Conservation (phyloP, 2,797 vertebrate genomes). For the Emys orbicularis region DNA sequence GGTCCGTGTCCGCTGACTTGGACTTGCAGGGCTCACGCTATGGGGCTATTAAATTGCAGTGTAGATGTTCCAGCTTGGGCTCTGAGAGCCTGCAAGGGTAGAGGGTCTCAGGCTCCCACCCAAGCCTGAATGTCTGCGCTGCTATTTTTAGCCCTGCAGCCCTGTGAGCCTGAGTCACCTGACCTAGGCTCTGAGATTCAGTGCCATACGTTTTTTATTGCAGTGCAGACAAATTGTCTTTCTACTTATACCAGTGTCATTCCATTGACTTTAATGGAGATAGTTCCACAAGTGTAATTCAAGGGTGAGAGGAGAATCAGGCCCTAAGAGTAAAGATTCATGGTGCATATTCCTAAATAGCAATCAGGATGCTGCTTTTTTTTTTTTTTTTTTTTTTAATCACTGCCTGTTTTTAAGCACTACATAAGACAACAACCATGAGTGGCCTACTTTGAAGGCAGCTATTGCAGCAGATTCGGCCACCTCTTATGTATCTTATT, state of each 20-base stretch:
- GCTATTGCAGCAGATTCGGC: neutral
- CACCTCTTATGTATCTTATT: neutral
- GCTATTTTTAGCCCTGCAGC: no score
- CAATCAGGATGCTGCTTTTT: neutral
- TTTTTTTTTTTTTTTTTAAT: neutral
- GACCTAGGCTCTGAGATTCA: no score
- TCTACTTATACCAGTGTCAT: neutral
- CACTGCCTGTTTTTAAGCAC: neutral
- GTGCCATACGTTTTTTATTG: no score
- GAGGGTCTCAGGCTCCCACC: no score
- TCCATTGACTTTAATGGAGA: neutral
- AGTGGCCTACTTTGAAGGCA: neutral
- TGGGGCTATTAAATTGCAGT: no score
- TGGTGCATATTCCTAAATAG: neutral
- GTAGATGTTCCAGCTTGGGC: no score
- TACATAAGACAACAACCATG: neutral
- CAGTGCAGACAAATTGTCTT: neutral
- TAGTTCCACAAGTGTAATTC: accelerated
- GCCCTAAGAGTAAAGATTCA: neutral
- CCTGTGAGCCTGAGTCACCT: no score
- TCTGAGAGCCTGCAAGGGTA: no score
- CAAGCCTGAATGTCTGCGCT: no score
- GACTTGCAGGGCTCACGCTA: no score
- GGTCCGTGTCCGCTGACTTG: no score
- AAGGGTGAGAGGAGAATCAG: neutral